Base-by-base conservation (phyloP, 1,140 invertebrate genomes). In the Scaptomyza hsui region DNA sequence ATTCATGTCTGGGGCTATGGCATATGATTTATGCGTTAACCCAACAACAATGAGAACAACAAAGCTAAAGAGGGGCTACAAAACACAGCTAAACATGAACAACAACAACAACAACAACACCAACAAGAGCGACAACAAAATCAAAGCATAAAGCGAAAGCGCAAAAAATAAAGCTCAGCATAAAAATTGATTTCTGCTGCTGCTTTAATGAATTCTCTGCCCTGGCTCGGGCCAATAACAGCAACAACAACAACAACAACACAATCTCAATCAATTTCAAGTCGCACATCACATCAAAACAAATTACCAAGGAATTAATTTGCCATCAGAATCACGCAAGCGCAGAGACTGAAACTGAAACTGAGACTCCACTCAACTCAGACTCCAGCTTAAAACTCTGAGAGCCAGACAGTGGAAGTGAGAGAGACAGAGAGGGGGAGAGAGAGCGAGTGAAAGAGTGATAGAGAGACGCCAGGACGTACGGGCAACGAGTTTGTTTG, bases 231-330 rank as follows among this genome's bases (percentile, higher is more conserved):
- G 64, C 53, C 45, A 62, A 6, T 19, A 57, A 49, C 39, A 61
- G 2, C 52, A 63, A 6, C 42, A 78, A 12, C 47, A 78, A 51
- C 79, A 83, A 67, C 81, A 74, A 74, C 74, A 88, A 89, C 82
- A 88, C 83, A 89, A 89, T 89, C 83, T 89, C 83, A 89, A 89
- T 89, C 83, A 89, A 89, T 89, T 89, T 89, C 85, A 82, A 88
- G 82, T 88, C 82, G 82, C 82, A 88, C 82, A 88, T 88, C 82
- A 88, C 82, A 89, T 89, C 85, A 89, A 89, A 89, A 89, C 85
- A 89, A 89, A 89, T 89, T 89, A 89, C 85, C 80, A 89, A 80
- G 85, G 86, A 89, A 89, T 89, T 89, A 89, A 89, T 89, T 89
- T 89, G 85, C 80, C 85, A 89, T 89, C 85, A 83, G 85, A 89